These are phyloP conservation scores for Samia ricini DNA, from an alignment of 1,140 invertebrate species.

Conservation along the genomic window DNA sequence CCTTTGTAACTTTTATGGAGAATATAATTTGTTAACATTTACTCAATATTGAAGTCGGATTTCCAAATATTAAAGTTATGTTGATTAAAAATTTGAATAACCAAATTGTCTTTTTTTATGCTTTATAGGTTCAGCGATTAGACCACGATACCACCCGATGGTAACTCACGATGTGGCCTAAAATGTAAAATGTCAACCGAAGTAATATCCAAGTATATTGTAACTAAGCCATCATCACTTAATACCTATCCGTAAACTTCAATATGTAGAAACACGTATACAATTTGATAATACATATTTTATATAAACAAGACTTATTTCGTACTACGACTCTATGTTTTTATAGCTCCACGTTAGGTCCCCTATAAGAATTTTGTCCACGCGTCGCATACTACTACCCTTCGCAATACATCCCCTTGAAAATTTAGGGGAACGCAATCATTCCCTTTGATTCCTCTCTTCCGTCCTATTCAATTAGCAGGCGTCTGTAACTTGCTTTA, in stretches of 20 bases:
- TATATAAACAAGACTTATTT: too few species aligned
- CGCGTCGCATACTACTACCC: slow-evolving; percentile 59
- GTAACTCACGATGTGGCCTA: too few species aligned
- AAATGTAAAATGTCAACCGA: too few species aligned
- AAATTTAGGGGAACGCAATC: slow-evolving; percentile 68
- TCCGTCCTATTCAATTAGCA: slow-evolving; percentile 73
- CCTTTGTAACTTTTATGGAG: background rate
- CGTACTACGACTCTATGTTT: background rate
- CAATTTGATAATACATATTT: too few species aligned
- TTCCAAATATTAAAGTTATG: background rate
- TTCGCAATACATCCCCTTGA: slow-evolving; percentile 47
- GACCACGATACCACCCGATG: too few species aligned
- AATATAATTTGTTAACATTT: background rate
- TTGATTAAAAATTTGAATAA: background rate
- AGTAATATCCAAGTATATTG: too few species aligned
- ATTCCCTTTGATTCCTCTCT: slow-evolving; percentile 75
- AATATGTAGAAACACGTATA: too few species aligned
- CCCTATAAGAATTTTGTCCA: slow-evolving; percentile 67
- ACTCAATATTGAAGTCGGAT: background rate
- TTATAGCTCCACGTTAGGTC: slow-evolving; percentile 30
- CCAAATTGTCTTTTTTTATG: too few species aligned
- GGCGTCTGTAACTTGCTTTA: slow-evolving; percentile 54
- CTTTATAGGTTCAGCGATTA: too few species aligned
- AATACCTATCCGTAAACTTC: too few species aligned
- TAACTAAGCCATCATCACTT: too few species aligned